phyloP scores from a whole-genome alignment of 2,888 invertebrate genomes.

The Lutraria lutraria region DNA sequence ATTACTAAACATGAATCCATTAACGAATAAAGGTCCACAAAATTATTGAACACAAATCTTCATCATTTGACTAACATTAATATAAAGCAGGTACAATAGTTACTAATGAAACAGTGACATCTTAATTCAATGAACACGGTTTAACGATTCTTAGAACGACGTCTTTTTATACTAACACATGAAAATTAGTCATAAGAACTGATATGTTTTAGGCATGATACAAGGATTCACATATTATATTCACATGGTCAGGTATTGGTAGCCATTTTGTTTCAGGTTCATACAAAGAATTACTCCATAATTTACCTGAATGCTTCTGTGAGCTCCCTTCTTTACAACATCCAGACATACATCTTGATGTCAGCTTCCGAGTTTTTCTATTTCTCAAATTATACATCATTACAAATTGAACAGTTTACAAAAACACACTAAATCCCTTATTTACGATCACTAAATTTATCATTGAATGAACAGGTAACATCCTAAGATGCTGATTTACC shows the following conservation, averaged over 20 bases:
- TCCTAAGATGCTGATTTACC: constrained; percentile 21
- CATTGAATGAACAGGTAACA: constrained; percentile 35
- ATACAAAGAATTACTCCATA: constrained; percentile 27
- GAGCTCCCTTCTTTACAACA: constrained; percentile 46
- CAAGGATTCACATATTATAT: not conserved
- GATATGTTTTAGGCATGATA: not conserved
- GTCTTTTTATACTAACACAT: not conserved
- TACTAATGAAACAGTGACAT: not conserved
- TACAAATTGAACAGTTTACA: not conserved
- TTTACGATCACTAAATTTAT: not conserved
- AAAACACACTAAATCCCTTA: not conserved
- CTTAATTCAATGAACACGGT: not conserved
- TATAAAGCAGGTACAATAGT: not conserved
- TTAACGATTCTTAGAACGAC: not conserved
- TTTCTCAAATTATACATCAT: constrained; percentile 66
- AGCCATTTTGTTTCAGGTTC: constrained; percentile 42
- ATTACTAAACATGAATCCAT: not conserved
- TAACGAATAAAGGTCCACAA: not conserved
- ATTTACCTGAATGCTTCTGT: constrained; percentile 56
- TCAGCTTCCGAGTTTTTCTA: constrained; percentile 54
- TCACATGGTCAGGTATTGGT: constrained; percentile 24
- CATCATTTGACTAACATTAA: not conserved
- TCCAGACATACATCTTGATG: constrained; percentile 50
- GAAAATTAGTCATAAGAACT: not conserved
- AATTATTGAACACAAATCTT: no score